Percentiles rank a stretch among this genome's conserved stretches.
These are phyloP conservation scores for Tragelaphus scriptus DNA, from an alignment of 2,113 vertebrate species.

Conservation along the genomic window DNA sequence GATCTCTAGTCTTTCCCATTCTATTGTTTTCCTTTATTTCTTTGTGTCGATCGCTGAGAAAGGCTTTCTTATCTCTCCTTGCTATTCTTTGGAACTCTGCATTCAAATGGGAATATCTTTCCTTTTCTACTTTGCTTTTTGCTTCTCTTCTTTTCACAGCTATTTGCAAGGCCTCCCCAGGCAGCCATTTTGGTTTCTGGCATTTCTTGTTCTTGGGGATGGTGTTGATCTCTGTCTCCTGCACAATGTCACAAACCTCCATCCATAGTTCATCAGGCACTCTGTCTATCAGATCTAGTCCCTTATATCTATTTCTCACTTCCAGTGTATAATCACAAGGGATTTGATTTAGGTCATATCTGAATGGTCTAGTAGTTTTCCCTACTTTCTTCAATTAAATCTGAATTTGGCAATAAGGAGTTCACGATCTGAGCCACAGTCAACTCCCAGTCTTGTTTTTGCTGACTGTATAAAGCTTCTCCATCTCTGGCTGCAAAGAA, in stretches of 20 bases:
- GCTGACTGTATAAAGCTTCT: background rate
- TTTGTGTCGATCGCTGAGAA: rapidly evolving
- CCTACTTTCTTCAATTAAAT: background rate
- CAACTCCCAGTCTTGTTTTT: background rate
- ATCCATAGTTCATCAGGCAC: background rate
- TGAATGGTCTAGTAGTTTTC: background rate
- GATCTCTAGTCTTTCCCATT: background rate
- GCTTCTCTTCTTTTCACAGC: background rate
- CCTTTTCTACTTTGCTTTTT: background rate
- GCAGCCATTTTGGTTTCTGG: background rate
- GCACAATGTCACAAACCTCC: background rate
- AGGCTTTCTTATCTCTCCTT: background rate
- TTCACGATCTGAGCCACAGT: background rate
- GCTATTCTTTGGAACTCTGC: background rate
- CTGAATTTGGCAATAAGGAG: background rate
- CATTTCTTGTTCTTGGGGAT: background rate
- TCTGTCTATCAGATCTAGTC: background rate
- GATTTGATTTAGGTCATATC: background rate
- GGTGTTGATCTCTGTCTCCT: background rate
- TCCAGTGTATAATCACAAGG: background rate
- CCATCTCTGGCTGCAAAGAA: background rate
- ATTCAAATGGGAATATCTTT: background rate
- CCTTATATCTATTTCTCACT: background rate
- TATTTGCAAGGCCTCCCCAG: background rate
- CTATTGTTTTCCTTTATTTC: background rate